A percentile compares a stretch with the other conserved stretches of the same genome.
These are phyloP conservation scores for Chalcis sispes DNA, from an alignment of 2,888 invertebrate genomes.

Conservation along the genomic window DNA sequence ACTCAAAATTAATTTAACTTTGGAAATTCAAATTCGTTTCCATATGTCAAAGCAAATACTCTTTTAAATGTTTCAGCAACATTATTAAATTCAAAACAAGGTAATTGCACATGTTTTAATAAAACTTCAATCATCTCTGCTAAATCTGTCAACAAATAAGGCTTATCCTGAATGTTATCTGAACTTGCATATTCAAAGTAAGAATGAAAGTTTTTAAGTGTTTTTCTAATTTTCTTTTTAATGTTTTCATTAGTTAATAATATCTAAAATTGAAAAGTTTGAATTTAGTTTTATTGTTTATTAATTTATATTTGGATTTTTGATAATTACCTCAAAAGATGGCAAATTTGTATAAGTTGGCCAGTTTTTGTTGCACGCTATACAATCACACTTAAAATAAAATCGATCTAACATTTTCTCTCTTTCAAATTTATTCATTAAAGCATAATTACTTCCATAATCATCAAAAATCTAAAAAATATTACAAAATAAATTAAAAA, in stretches of 20 bases:
- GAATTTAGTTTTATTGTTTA: slow-evolving; percentile 6
- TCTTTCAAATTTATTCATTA: slow-evolving; percentile 79
- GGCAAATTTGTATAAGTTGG: slow-evolving; percentile 75
- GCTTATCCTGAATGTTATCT: slow-evolving; percentile 68
- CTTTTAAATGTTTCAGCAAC: slow-evolving; percentile 82
- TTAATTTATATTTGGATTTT: slow-evolving; percentile 39
- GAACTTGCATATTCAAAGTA: slow-evolving; percentile 67
- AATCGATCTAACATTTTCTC: slow-evolving; percentile 74
- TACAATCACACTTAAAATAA: slow-evolving; percentile 36
- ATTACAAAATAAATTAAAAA: no score
- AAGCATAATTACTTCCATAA: slow-evolving; percentile 88
- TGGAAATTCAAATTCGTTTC: slow-evolving; percentile 70
- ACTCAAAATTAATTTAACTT: slow-evolving; percentile 31
- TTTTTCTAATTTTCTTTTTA: slow-evolving; percentile 56
- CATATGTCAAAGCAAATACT: slow-evolving; percentile 75
- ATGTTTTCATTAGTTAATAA: slow-evolving; percentile 12
- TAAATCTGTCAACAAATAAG: slow-evolving; percentile 64
- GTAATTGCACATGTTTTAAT: slow-evolving; percentile 64
- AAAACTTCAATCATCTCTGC: slow-evolving; percentile 66
- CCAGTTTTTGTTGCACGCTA: slow-evolving; percentile 34
- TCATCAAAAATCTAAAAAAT: slow-evolving; percentile 85
- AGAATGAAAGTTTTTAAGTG: slow-evolving; percentile 61
- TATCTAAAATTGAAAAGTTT: slow-evolving; percentile 39
- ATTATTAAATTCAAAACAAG: slow-evolving; percentile 76
- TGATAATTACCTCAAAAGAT: slow-evolving; percentile 62